phyloP scores from a whole-genome alignment of 2,888 invertebrate genomes.

The Temnothorax rugatulus region DNA sequence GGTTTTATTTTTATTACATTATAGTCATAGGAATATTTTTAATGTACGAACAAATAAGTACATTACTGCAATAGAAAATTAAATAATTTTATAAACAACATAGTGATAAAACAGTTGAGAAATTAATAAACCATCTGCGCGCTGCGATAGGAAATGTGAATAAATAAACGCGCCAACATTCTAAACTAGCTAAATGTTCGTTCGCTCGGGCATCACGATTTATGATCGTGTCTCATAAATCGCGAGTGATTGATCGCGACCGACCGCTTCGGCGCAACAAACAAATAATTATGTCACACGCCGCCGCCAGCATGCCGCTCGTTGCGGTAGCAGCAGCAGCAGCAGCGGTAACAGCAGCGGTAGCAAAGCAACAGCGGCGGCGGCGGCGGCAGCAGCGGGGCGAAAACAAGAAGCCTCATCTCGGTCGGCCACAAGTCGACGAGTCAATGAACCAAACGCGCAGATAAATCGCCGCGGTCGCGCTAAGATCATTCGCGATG shows the following conservation, averaged over 20 bases:
- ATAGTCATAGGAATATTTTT: not conserved
- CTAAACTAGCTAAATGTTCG: constrained; percentile 17
- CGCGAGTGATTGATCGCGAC: constrained; percentile 64
- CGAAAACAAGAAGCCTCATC: constrained; percentile 67
- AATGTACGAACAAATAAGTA: not conserved
- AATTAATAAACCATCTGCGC: not conserved
- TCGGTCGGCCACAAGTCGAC: constrained; percentile 49
- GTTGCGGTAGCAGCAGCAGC: constrained; percentile 12
- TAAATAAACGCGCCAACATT: not conserved
- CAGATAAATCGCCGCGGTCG: constrained; percentile 65
- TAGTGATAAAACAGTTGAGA: not conserved
- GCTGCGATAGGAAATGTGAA: not conserved
- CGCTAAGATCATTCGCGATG: constrained; percentile 54
- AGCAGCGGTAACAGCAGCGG: not conserved
- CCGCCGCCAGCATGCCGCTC: constrained; percentile 52
- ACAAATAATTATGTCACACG: constrained; percentile 81
- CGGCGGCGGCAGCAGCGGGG: constrained; percentile 26
- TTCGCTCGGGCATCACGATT: constrained; percentile 14
- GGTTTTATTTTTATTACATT: not conserved
- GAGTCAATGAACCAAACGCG: constrained; percentile 76
- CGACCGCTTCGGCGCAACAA: constrained; percentile 72
- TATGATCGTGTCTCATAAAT: constrained; percentile 40
- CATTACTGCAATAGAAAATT: not conserved
- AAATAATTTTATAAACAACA: not conserved
- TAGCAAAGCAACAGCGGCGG: constrained; percentile 33